Conservation (phyloP, 2,797 vertebrate genomes). For the Crax fasciolata region DNA sequence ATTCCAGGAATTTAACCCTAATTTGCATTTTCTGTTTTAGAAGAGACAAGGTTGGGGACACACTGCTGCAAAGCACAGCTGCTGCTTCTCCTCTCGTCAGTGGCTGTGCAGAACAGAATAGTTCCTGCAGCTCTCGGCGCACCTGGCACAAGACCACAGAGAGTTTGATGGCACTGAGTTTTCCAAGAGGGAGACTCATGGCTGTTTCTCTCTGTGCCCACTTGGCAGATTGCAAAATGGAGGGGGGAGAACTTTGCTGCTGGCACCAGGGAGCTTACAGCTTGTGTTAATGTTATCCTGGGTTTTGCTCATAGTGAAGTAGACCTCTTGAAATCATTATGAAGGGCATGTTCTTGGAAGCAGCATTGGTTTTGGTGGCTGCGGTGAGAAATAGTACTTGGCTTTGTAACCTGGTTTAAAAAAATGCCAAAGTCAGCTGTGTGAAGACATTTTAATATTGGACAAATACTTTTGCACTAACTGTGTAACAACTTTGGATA, state of each 20-base stretch:
- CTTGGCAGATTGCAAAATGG: conserved; percentile 46
- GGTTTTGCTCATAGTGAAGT: neutral
- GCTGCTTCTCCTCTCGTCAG: neutral
- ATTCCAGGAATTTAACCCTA: conserved; percentile 50
- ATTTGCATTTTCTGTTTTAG: conserved; percentile 59
- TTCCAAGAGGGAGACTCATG: neutral
- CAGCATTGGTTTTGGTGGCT: neutral
- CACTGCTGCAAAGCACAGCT: conserved; percentile 69
- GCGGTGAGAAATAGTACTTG: neutral
- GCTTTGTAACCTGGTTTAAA: neutral
- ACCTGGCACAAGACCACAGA: conserved; percentile 42
- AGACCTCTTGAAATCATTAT: conserved; percentile 6
- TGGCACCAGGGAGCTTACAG: neutral
- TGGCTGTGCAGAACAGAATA: conserved; percentile 36
- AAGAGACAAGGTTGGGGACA: conserved; percentile 22
- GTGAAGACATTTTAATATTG: neutral
- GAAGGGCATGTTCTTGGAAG: conserved; percentile 38
- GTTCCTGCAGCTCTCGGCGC: conserved; percentile 3
- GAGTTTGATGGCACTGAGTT: conserved; percentile 15
- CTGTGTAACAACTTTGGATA: neutral
- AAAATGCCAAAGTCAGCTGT: neutral
- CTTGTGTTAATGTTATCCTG: conserved; percentile 13
- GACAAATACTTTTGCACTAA: neutral
- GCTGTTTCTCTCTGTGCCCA: neutral
- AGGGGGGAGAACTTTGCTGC: neutral